Evolutionary conservation across 2,797 vertebrate genomes (phyloP).

Genomic region (Bovichtus diacanthus): DNA sequence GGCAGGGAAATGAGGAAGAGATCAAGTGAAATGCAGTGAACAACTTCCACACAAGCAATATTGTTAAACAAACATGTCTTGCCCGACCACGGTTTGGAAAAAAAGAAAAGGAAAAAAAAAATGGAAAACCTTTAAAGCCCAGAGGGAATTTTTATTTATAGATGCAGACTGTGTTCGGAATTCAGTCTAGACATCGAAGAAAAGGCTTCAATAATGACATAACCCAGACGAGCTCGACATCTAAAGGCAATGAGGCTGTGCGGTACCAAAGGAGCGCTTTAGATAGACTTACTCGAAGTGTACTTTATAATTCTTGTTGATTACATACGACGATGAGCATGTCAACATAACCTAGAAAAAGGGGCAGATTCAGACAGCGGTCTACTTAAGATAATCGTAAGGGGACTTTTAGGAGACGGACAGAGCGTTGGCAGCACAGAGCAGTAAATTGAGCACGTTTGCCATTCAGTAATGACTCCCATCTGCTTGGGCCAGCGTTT

Average conservation of each 20-base stretch:
- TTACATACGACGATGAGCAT: slow-evolving; percentile 48
- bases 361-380: slow-evolving; percentile 34
- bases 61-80: slow-evolving; percentile 39
- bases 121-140: slow-evolving; percentile 35
- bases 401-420: slow-evolving; percentile 43
- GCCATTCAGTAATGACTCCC: slow-evolving; percentile 80
- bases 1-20: slow-evolving; percentile 42
- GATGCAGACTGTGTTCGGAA: slow-evolving; percentile 64
- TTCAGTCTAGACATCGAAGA: slow-evolving; percentile 60
- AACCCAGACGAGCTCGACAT: slow-evolving; percentile 54
- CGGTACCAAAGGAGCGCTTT: slow-evolving; percentile 43
- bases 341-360: slow-evolving; percentile 55
- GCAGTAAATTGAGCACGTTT: slow-evolving; percentile 78
- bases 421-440: slow-evolving; percentile 58
- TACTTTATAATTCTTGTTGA: slow-evolving; percentile 48
- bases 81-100: slow-evolving; percentile 20
- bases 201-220: slow-evolving; percentile 65
- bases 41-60: slow-evolving; percentile 21
- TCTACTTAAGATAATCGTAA: slow-evolving; percentile 49
- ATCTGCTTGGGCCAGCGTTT: slow-evolving; percentile 77
- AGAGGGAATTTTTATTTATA: slow-evolving; percentile 69
- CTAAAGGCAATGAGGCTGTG: slow-evolving; percentile 40
- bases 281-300: slow-evolving; percentile 39
- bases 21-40: slow-evolving; percentile 38
- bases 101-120: slow-evolving; percentile 7